Conservation (phyloP, 2,888 invertebrate genomes). For the Macrosoma leucophasiata region DNA sequence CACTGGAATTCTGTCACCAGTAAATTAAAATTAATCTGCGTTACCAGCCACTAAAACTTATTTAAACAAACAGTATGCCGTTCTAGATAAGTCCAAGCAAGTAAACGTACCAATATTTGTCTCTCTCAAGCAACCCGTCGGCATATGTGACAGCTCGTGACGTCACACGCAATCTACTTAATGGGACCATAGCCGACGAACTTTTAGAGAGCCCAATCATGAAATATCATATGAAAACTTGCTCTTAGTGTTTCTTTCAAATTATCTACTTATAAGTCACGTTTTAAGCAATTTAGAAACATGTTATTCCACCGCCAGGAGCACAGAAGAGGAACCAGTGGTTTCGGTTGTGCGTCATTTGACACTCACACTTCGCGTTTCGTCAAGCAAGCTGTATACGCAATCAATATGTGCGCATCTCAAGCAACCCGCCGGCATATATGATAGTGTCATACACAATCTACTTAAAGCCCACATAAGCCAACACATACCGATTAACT, state of each 20-base stretch:
- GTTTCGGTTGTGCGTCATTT: no score
- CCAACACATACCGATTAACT: conserved; percentile 36
- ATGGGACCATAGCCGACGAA: conserved; percentile 65
- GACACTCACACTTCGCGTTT: no score
- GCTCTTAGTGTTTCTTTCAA: no score
- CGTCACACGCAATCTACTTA: conserved; percentile 79
- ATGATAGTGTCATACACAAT: conserved; percentile 80
- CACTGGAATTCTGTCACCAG: no score
- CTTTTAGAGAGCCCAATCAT: conserved; percentile 1
- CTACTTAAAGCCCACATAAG: conserved; percentile 78
- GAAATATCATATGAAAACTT: no score
- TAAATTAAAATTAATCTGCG: no score
- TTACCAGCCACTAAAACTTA: neutral
- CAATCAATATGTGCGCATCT: conserved; percentile 36
- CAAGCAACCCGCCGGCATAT: conserved; percentile 67
- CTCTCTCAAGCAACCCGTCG: conserved; percentile 39
- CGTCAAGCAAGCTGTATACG: no score
- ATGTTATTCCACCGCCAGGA: no score
- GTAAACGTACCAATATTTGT: conserved; percentile 33
- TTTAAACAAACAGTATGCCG: neutral
- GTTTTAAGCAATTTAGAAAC: no score
- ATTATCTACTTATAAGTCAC: no score
- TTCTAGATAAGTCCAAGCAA: neutral
- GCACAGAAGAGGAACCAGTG: no score
- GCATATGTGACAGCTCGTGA: conserved; percentile 79